These are phyloP conservation scores for Drosophila austrosaltans DNA, from an alignment of 2,888 invertebrate species.

Conservation along the genomic window DNA sequence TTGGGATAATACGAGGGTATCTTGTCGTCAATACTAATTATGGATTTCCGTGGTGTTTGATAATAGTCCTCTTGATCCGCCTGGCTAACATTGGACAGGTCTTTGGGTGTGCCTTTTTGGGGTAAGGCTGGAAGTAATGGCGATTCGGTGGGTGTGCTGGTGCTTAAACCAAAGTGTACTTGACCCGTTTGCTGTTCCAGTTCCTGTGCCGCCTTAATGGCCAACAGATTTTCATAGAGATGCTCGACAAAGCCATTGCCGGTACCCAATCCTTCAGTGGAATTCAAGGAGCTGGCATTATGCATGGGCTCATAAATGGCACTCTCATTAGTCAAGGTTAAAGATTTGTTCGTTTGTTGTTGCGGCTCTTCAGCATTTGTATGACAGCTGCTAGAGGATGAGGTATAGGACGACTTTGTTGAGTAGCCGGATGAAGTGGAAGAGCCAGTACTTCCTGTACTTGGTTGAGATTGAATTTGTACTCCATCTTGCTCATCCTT, in stretches of 20 bases:
- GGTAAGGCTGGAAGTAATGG: conserved; percentile 67
- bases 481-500: conserved; percentile 41
- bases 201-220: conserved; percentile 79
- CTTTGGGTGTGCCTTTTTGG: conserved; percentile 46
- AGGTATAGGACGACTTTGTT: conserved; percentile 74
- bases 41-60: conserved; percentile 81
- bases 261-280: conserved; percentile 25
- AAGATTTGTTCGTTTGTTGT: conserved; percentile 14
- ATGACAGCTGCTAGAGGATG: conserved; percentile 68
- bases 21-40: conserved; percentile 83
- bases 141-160: conserved; percentile 81
- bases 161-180: conserved; percentile 58
- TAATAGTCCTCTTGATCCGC: conserved; percentile 72
- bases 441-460: conserved; percentile 42
- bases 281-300: conserved; percentile 48
- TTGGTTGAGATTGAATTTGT: conserved; percentile 42
- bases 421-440: conserved; percentile 80
- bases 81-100: conserved; percentile 11
- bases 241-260: conserved; percentile 65
- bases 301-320: conserved; percentile 81
- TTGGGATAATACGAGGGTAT: conserved; percentile 84
- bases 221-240: conserved; percentile 80
- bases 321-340: conserved; percentile 58
- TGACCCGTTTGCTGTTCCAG: conserved; percentile 54
- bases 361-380: conserved; percentile 52